Evolutionary conservation across 2,797 vertebrate genomes (phyloP).

Genomic region (Molossus molossus): DNA sequence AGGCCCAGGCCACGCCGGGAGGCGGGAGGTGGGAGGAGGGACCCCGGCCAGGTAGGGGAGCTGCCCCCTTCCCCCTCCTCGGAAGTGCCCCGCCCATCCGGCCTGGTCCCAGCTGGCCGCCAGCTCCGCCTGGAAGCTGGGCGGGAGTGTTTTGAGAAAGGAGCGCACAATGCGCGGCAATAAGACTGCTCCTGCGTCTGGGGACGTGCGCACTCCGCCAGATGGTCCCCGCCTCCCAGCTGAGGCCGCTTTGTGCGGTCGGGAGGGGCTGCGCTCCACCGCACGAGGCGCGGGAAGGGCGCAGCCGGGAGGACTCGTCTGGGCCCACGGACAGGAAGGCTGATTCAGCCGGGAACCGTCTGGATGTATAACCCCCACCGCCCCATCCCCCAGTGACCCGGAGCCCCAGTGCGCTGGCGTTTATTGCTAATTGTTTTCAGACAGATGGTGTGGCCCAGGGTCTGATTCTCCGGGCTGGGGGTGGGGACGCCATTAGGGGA

Average conservation of each 20-base stretch:
- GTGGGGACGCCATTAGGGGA: not conserved
- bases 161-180: constrained; percentile 76
- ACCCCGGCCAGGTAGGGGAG: not conserved
- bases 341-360: constrained; percentile 61
- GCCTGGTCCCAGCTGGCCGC: constrained; percentile 64
- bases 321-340: constrained; percentile 18
- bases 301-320: not conserved
- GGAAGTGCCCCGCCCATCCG: constrained; percentile 9
- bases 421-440: constrained; percentile 80
- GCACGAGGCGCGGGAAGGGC: not conserved
- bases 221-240: constrained; percentile 86
- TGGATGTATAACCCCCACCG: not conserved
- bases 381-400: not conserved
- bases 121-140: constrained; percentile 73
- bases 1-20: fast-evolving
- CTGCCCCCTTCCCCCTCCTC: not conserved
- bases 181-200: constrained; percentile 85
- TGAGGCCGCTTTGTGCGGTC: not conserved
- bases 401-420: not conserved
- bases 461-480: constrained; percentile 53
- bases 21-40: fast-evolving
- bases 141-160: constrained; percentile 85
- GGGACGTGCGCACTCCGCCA: constrained; percentile 75
- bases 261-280: not conserved
- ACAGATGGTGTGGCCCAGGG: constrained; percentile 73